These are phyloP conservation scores for Bombus haemorrhoidalis DNA, from an alignment of 1,140 invertebrate genomes.

Conservation along the genomic window DNA sequence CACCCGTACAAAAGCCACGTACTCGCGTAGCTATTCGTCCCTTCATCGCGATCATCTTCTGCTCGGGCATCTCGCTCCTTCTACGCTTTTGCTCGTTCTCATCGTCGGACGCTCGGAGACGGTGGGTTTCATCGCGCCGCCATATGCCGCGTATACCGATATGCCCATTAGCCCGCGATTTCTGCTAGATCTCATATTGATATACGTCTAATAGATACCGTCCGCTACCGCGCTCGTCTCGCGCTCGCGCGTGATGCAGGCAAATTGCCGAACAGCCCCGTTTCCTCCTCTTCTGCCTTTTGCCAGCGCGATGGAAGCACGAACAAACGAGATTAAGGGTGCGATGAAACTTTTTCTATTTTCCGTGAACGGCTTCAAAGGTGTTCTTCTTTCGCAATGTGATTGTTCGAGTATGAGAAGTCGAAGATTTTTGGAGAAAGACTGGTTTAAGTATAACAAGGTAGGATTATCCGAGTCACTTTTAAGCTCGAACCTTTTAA, in stretches of 20 bases:
- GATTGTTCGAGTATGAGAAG: too few species aligned
- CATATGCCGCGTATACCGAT: constrained; percentile 72
- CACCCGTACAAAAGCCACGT: constrained; percentile 62
- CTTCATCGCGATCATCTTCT: constrained; percentile 64
- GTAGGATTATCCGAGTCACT: too few species aligned
- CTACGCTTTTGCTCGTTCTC: not conserved
- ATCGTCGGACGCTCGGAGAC: constrained; percentile 14
- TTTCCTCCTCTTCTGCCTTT: not conserved
- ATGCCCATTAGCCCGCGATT: constrained; percentile 73
- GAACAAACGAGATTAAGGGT: constrained; percentile 10
- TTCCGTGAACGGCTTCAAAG: not conserved
- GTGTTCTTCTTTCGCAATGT: too few species aligned
- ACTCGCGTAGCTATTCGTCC: constrained; percentile 24
- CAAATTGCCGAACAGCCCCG: constrained; percentile 63
- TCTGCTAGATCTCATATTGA: constrained; percentile 76
- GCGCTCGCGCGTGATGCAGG: constrained; percentile 41
- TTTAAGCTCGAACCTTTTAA: too few species aligned
- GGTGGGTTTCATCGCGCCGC: constrained; percentile 44
- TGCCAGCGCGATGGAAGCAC: not conserved
- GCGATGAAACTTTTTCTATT: not conserved
- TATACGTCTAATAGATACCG: constrained; percentile 76
- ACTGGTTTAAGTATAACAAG: too few species aligned
- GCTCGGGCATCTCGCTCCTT: too few species aligned
- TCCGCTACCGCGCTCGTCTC: constrained; percentile 69
- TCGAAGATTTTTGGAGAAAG: too few species aligned